Conservation (phyloP, 2,888 invertebrate genomes). For the Cordylochernes scorpioides region DNA sequence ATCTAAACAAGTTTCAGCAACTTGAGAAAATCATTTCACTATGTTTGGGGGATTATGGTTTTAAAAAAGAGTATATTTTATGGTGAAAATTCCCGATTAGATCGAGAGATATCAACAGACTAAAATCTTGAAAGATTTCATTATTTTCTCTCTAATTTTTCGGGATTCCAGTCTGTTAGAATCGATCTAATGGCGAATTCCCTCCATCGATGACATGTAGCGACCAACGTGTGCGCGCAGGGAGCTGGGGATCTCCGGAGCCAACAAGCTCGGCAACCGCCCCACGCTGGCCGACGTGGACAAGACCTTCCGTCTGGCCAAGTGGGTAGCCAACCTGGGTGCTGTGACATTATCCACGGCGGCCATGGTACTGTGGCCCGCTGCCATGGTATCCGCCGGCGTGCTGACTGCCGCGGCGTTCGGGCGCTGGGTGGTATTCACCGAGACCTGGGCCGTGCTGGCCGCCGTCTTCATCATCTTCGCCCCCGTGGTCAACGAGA, state of each 20-base stretch:
- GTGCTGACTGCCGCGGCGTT: neutral
- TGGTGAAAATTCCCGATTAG: no score
- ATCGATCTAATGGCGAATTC: no score
- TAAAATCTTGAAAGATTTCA: no score
- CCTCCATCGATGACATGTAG: no score
- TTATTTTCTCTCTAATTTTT: no score
- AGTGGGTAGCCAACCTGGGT: neutral
- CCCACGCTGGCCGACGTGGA: neutral
- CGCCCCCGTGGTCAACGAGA: neutral
- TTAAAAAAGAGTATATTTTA: no score
- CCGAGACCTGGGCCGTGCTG: neutral
- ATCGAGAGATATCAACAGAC: no score
- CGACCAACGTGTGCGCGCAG: no score
- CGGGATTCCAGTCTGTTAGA: no score
- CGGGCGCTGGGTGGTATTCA: neutral
- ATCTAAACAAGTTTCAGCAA: no score
- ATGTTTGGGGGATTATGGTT: no score
- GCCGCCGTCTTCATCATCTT: conserved; percentile 1
- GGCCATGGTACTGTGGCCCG: neutral
- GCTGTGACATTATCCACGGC: neutral
- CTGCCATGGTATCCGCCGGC: neutral
- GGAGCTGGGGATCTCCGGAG: neutral
- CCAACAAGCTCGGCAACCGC: neutral
- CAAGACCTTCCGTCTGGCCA: neutral
- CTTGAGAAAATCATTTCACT: no score